A percentile compares a stretch with the other conserved stretches of the same genome.
These are phyloP conservation scores for Heterocephalus glaber DNA, from an alignment of 2,113 vertebrate species.

Conservation along the genomic window DNA sequence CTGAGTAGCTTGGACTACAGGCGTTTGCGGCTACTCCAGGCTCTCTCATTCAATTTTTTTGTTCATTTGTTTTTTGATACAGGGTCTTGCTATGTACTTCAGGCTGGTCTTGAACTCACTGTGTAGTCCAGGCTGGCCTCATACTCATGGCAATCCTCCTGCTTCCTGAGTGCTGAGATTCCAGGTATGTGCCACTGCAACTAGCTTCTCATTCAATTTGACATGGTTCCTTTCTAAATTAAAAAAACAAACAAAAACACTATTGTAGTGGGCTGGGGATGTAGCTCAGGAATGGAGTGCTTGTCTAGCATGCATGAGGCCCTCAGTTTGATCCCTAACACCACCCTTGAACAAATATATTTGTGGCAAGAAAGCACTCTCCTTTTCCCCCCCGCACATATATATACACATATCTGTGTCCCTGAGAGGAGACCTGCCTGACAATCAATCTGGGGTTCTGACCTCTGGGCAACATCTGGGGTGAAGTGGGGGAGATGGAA, in stretches of 20 bases:
- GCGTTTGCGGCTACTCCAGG: neutral
- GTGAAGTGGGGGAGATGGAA: neutral
- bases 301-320: neutral
- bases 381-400: neutral
- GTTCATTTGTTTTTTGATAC: too few relatives aligned
- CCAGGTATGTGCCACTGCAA: too few relatives aligned
- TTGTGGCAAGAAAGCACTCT: neutral
- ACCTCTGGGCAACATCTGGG: neutral
- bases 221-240: neutral
- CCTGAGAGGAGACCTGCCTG: neutral
- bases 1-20: neutral
- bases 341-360: neutral
- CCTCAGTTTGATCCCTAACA: neutral
- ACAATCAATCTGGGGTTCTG: neutral
- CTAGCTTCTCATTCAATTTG: neutral
- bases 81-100: too few relatives aligned
- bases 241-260: neutral
- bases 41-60: neutral
- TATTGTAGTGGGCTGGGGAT: neutral
- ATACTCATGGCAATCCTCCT: neutral
- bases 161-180: neutral
- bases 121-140: neutral
- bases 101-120: neutral
- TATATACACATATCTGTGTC: neutral
- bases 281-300: neutral